Conservation (phyloP, 1,140 invertebrate genomes). For the Helicoverpa zea region DNA sequence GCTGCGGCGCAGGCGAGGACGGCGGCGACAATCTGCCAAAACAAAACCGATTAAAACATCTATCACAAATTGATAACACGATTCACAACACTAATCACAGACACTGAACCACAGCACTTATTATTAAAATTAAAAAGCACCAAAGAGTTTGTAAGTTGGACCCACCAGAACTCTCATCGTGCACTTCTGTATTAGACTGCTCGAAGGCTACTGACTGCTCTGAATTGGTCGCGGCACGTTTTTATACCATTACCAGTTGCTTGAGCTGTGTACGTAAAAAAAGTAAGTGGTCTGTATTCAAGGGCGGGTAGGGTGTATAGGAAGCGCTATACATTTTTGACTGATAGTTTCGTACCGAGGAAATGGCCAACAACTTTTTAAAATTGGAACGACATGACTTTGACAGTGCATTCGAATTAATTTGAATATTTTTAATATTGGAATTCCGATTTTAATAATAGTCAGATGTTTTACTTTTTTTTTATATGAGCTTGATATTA, state of each 20-base stretch:
- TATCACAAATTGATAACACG: slow-evolving; percentile 35
- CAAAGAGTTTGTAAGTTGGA: slow-evolving; percentile 50
- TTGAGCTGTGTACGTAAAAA: slow-evolving; percentile 76
- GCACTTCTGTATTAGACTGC: slow-evolving; percentile 85
- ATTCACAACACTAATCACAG: slow-evolving; percentile 69
- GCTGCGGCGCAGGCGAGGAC: slow-evolving; percentile 82
- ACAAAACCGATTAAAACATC: slow-evolving; percentile 60
- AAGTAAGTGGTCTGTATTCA: slow-evolving; percentile 82
- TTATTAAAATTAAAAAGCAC: not conserved
- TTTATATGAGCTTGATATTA: not conserved
- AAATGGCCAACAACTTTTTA: slow-evolving; percentile 32
- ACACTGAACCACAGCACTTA: slow-evolving; percentile 57
- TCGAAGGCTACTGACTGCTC: slow-evolving; percentile 85
- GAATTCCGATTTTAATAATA: not conserved
- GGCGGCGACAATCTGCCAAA: slow-evolving; percentile 80
- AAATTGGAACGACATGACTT: slow-evolving; percentile 17
- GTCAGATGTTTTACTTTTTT: not conserved
- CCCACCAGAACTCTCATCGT: slow-evolving; percentile 86
- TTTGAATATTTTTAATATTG: slow-evolving; percentile 4
- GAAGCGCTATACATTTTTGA: slow-evolving; percentile 55
- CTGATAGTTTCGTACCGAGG: slow-evolving; percentile 51
- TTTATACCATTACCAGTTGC: slow-evolving; percentile 73
- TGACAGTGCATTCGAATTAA: not conserved
- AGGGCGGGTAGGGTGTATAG: slow-evolving; percentile 70
- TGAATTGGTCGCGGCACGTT: slow-evolving; percentile 73